Percentiles rank a stretch among this genome's conserved stretches.
Conservation (phyloP, 2,888 invertebrate species). For the Scaeva pyrastri region DNA sequence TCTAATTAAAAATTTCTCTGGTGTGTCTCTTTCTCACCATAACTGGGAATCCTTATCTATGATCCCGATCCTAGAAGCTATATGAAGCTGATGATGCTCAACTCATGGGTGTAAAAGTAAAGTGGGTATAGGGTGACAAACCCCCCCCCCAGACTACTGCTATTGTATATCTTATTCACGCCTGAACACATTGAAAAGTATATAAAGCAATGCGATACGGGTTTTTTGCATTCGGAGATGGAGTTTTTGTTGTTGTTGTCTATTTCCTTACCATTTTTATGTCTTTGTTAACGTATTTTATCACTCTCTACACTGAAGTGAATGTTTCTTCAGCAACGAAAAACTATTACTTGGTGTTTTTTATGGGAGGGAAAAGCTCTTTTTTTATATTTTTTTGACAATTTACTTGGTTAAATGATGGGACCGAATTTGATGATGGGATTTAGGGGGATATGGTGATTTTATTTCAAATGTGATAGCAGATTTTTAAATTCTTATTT, state of each 20-base stretch:
- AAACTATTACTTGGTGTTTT: constrained; percentile 5
- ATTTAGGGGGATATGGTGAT: neutral
- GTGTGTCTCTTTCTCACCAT: constrained; percentile 30
- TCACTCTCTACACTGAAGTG: neutral
- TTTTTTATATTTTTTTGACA: constrained; percentile 10
- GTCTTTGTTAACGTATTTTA: constrained; percentile 25
- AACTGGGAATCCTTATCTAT: constrained; percentile 54
- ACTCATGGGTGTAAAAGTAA: constrained; percentile 3
- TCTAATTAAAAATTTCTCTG: constrained; percentile 71
- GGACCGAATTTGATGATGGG: neutral
- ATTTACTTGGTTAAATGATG: neutral
- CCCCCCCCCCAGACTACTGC: neutral
- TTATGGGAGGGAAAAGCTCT: constrained; percentile 11
- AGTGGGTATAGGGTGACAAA: neutral
- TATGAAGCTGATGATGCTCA: neutral
- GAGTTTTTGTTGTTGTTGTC: neutral
- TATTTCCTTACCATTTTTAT: constrained; percentile 12
- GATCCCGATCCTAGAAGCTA: constrained; percentile 14
- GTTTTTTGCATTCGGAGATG: constrained; percentile 27
- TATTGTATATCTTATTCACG: constrained; percentile 24
- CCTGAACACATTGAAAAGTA: constrained; percentile 39
- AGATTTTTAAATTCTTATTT: neutral
- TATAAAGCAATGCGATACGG: constrained; percentile 20
- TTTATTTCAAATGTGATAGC: neutral
- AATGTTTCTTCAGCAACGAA: constrained; percentile 5